Conservation (phyloP, 2,113 vertebrate species). For the Elgaria multicarinata region DNA sequence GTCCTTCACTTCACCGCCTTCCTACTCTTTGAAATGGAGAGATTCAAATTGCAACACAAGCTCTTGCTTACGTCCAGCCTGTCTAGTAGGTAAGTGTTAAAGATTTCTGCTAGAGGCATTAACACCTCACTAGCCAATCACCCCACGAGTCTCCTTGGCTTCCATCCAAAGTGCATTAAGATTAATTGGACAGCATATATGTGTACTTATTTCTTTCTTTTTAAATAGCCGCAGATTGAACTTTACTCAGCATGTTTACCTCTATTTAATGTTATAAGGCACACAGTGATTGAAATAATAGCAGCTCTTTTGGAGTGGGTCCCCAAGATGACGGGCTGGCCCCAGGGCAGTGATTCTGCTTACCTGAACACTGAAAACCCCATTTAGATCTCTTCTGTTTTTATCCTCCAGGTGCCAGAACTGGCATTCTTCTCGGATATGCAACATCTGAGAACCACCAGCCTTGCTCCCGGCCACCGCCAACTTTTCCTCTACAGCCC, state of each 20-base stretch:
- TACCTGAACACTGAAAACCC: neutral
- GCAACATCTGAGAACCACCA: neutral
- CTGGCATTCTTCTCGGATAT: neutral
- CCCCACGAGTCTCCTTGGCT: neutral
- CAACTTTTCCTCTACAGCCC: neutral
- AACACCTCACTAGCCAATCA: neutral
- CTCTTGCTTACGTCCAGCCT: neutral
- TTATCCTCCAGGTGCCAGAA: neutral
- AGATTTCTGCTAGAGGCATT: neutral
- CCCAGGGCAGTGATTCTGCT: neutral
- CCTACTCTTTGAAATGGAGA: neutral
- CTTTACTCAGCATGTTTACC: neutral
- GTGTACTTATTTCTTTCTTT: neutral
- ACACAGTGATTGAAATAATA: neutral
- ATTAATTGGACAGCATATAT: slow-evolving; percentile 7
- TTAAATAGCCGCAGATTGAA: neutral
- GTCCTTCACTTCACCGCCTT: neutral
- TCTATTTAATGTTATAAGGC: neutral
- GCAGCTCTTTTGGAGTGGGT: neutral
- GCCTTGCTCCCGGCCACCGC: neutral
- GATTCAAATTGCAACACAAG: neutral
- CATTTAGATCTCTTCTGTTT: neutral
- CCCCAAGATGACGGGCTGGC: neutral
- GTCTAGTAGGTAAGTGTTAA: neutral
- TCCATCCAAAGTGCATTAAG: slow-evolving; percentile 7